Percentiles rank a stretch among this genome's conserved stretches.
These are phyloP conservation scores for Ichneumon xanthorius DNA, from an alignment of 2,888 invertebrate species.

Conservation along the genomic window DNA sequence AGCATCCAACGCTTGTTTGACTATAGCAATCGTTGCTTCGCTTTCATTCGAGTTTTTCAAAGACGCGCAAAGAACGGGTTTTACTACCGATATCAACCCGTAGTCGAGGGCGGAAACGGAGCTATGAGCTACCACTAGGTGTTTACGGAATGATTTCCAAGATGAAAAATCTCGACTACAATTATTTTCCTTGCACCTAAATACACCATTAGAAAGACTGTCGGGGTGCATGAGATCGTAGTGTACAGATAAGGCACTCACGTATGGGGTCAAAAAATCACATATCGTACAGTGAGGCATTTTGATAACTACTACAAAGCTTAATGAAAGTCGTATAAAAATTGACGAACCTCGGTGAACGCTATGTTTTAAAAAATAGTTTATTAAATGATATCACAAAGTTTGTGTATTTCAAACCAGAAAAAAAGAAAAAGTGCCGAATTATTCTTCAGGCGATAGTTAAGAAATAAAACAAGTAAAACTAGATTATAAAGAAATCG, in stretches of 20 bases:
- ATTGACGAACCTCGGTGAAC: too few species aligned
- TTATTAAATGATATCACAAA: too few species aligned
- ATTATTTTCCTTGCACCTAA: slow-evolving; percentile 12
- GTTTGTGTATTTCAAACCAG: too few species aligned
- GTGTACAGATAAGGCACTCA: neutral
- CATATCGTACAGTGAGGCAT: slow-evolving; percentile 3
- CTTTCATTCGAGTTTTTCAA: neutral
- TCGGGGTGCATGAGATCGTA: neutral
- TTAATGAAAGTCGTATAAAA: neutral
- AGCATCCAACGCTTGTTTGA: neutral
- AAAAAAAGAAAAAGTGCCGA: too few species aligned
- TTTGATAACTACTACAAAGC: neutral
- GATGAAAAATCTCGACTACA: slow-evolving; percentile 26
- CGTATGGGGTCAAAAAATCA: neutral
- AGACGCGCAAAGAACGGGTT: neutral
- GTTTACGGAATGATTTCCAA: slow-evolving; percentile 21
- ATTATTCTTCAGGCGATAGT: too few species aligned
- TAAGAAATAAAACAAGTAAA: too few species aligned
- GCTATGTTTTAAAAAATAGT: too few species aligned
- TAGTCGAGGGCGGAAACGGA: too few species aligned
- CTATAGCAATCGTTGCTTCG: neutral
- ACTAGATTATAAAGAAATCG: too few species aligned
- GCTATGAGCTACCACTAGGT: slow-evolving; percentile 9
- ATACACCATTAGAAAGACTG: slow-evolving; percentile 9
- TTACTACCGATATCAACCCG: slow-evolving; percentile 13